Evolutionary conservation across 2,888 invertebrate species (phyloP), one percentile per base, ranked within the genome.

Genomic region (Ennomos erosarius): DNA sequence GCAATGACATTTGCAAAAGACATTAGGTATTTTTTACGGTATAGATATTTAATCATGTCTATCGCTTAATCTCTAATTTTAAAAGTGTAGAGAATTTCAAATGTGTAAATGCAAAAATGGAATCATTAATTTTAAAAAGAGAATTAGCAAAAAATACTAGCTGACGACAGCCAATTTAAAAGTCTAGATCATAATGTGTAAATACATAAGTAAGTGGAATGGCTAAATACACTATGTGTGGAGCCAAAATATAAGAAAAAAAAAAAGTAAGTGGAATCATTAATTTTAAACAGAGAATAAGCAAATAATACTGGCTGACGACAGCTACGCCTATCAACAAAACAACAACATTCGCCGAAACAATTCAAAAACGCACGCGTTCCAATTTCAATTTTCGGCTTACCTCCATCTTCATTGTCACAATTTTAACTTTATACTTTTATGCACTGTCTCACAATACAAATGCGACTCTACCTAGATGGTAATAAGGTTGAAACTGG

Each of bases 371-470:
- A 76, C 77, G 76, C 74, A 76, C 68, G 72, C 78, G 84, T 86
- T 86, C 82, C 76, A 81, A 84, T 87, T 86, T 85, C 86, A 84
- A 85, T 80, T 82, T 86, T 84, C 85, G 82, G 84, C 79, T 82
- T 83, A 80, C 82, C 84, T 83, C 79, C 78, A 84, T 84, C 77
- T 83, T 83, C 79, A 80, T 79, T 74, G 69, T 67, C 65, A 68
- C 76, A 74, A 64, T 67, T 71, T 69, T 73, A 58, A 61, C 55
- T 66, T 51, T 40, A 58, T 40, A 38, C 10, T 42, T 47, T 10
- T 8, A 43, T 8, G 10, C 16, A 16, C 3, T 16, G 16, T 16
- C 16, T 16, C 6, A n/a, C 53, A 37, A 40, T 1, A 46, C 9
- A 34, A 38, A 36, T 51, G 8, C 34, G 2, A 45, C 39, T 45